Percentiles rank a stretch among this genome's conserved stretches.
Conservation (phyloP, 2,797 vertebrate species). For the Hylomyscus alleni region DNA sequence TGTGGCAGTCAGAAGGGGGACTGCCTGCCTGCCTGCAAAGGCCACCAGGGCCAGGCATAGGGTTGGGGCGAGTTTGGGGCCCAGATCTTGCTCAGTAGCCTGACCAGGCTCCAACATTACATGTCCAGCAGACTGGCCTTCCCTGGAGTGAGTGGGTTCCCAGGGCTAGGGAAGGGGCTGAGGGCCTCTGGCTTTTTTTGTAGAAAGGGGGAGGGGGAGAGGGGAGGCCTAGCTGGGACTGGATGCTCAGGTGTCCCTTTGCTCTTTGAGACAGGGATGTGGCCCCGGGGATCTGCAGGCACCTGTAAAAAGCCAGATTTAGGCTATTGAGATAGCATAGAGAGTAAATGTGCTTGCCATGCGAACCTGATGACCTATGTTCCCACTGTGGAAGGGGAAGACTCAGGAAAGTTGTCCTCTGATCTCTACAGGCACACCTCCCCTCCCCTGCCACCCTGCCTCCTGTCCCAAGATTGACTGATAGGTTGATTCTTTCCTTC, state of each 20-base stretch:
- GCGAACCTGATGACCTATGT: not conserved
- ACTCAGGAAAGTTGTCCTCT: not conserved
- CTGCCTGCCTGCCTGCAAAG: not conserved
- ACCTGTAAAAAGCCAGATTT: not conserved
- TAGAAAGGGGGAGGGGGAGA: too few species aligned
- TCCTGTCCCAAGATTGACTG: not conserved
- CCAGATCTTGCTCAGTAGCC: not conserved
- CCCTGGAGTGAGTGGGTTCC: not conserved
- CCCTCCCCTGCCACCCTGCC: too few species aligned
- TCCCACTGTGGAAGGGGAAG: not conserved
- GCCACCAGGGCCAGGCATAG: not conserved
- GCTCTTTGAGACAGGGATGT: not conserved
- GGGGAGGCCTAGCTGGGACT: not conserved
- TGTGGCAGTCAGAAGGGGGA: conserved; percentile 16
- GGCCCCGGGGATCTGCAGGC: not conserved
- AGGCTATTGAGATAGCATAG: not conserved
- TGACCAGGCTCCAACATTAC: not conserved
- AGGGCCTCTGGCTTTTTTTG: not conserved
- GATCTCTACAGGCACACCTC: not conserved
- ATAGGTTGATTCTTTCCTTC: not conserved
- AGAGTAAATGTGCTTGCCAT: not conserved
- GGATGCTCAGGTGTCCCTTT: not conserved
- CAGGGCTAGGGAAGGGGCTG: not conserved
- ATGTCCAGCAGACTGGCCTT: not conserved
- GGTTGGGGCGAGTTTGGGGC: not conserved